Conservation (phyloP, 2,797 vertebrate genomes). For the Alca torda region DNA sequence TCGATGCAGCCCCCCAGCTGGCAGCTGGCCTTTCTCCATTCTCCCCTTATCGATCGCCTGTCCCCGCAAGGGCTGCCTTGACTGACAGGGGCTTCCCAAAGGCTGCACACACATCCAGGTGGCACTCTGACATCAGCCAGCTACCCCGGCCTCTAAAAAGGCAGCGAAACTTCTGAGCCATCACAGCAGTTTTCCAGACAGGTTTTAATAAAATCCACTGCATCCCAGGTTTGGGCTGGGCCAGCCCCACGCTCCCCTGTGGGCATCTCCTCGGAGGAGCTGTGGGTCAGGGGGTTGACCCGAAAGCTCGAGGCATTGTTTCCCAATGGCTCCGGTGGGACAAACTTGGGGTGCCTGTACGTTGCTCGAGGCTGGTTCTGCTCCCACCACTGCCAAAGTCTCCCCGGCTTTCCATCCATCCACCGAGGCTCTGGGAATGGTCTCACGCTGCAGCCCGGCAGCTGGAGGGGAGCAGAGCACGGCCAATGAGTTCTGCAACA, state of each 20-base stretch:
- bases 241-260: not conserved
- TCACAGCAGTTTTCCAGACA: not conserved
- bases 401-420: not conserved
- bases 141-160: not conserved
- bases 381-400: not conserved
- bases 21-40: not conserved
- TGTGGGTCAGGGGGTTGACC: not conserved
- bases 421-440: not conserved
- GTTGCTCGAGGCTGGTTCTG: not conserved
- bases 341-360: accelerated
- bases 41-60: not conserved
- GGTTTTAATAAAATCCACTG: not conserved
- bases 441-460: not conserved
- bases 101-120: not conserved
- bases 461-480: not conserved
- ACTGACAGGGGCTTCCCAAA: not conserved
- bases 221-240: not conserved
- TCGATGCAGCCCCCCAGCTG: not conserved
- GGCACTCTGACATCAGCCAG: not conserved
- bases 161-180: not conserved
- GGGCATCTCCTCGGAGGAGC: not conserved
- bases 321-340: accelerated
- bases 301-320: accelerated
- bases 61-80: not conserved
- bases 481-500: not conserved